Evolutionary conservation across 2,113 vertebrate species (phyloP).

Genomic region (Scatophagus argus): DNA sequence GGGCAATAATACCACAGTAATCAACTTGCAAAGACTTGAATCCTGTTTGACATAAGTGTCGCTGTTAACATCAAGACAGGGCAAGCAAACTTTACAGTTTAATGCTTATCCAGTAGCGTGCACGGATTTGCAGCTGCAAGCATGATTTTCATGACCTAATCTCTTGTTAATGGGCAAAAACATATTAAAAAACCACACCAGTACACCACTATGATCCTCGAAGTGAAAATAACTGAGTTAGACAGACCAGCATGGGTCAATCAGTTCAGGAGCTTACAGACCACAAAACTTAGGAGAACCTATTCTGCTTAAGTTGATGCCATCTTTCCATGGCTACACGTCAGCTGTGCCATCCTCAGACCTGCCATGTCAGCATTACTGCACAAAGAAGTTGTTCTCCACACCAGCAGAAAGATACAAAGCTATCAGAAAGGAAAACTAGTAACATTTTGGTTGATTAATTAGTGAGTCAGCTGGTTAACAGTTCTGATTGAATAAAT

Average conservation of each 20-base stretch:
- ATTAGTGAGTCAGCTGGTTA: background rate
- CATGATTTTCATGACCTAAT: background rate
- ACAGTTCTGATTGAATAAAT: background rate
- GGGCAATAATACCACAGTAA: background rate
- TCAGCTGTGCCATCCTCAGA: slow-evolving; percentile 46
- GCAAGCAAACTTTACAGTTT: background rate
- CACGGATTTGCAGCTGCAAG: slow-evolving; percentile 1
- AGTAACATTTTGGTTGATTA: background rate
- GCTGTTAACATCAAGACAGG: background rate
- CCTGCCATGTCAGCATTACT: slow-evolving; percentile 45
- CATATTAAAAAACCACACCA: background rate
- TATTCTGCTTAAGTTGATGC: slow-evolving; percentile 21
- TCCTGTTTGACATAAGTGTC: background rate
- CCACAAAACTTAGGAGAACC: slow-evolving; percentile 27
- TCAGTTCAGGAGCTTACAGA: slow-evolving; percentile 35
- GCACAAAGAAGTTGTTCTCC: background rate
- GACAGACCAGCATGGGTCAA: slow-evolving; percentile 20
- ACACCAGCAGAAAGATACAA: background rate
- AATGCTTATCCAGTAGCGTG: background rate
- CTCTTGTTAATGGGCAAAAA: slow-evolving; percentile 3
- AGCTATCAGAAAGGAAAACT: background rate
- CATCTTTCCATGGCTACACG: slow-evolving; percentile 60
- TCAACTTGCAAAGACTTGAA: slow-evolving; percentile 28
- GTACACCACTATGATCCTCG: background rate
- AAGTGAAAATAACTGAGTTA: slow-evolving; percentile 26